phyloP scores from a whole-genome alignment of 2,797 vertebrate species.

The Jordanella pulchra region DNA sequence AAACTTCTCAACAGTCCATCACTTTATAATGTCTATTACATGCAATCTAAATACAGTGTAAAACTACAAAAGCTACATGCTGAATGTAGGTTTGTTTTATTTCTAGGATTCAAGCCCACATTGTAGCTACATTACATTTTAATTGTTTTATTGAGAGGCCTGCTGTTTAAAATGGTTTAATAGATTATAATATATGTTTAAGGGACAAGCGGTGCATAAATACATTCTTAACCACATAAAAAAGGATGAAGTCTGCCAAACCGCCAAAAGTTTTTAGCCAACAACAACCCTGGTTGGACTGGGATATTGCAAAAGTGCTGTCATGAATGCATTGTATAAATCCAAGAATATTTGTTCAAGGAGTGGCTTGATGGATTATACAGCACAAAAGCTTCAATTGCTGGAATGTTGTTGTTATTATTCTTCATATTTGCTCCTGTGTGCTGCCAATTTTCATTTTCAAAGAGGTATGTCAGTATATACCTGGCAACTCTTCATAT shows the following conservation, averaged over 20 bases:
- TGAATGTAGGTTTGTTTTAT: not conserved
- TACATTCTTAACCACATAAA: no score
- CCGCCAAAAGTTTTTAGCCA: slow-evolving; percentile 14
- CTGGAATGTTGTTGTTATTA: slow-evolving; percentile 46
- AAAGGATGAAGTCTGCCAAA: no score
- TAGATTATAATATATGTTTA: no score
- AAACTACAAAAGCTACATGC: not conserved
- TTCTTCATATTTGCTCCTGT: slow-evolving; percentile 43
- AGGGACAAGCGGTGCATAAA: no score
- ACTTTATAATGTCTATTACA: not conserved
- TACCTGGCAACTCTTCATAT: slow-evolving; percentile 32
- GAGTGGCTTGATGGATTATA: slow-evolving; percentile 16
- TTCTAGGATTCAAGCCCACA: not conserved
- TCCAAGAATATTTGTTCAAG: slow-evolving; percentile 24
- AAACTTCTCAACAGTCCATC: not conserved
- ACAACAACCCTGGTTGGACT: slow-evolving; percentile 36
- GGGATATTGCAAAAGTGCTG: slow-evolving; percentile 16
- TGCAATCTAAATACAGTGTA: not conserved
- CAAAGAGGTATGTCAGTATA: slow-evolving; percentile 26
- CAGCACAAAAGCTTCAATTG: slow-evolving; percentile 42
- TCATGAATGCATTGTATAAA: not conserved
- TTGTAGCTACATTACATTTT: not conserved
- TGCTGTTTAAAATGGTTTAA: not conserved
- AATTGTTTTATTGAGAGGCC: not conserved
- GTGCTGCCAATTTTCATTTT: slow-evolving; percentile 43